These are phyloP conservation scores for Geodia barretti DNA, from an alignment of 37 sponge, comb jelly and placozoan species.

Conservation along the genomic window DNA sequence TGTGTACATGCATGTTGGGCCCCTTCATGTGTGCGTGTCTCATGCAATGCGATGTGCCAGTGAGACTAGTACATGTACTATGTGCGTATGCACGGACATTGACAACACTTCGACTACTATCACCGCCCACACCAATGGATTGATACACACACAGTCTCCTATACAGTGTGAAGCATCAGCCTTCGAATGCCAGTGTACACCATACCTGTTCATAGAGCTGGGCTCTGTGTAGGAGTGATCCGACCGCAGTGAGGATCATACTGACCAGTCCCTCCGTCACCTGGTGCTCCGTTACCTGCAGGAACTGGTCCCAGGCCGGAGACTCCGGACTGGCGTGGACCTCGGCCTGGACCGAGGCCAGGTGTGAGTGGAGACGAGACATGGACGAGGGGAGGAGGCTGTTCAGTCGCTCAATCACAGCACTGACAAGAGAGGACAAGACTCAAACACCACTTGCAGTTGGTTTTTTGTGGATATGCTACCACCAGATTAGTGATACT, in stretches of 20 bases:
- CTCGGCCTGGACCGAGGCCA: background rate
- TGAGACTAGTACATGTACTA: too few species aligned
- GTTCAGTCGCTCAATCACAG: background rate
- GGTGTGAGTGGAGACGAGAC: background rate
- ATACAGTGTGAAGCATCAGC: background rate
- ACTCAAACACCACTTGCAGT: too few species aligned
- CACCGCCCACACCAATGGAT: too few species aligned
- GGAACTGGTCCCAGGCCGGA: slow-evolving; percentile 75
- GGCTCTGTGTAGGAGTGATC: slow-evolving; percentile 49
- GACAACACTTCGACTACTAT: too few species aligned
- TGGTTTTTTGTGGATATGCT: too few species aligned
- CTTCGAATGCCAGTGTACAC: background rate
- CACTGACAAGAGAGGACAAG: too few species aligned
- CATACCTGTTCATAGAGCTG: slow-evolving; percentile 65
- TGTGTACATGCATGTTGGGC: too few species aligned
- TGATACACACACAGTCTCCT: too few species aligned
- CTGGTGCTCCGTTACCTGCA: slow-evolving; percentile 46
- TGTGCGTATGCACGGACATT: too few species aligned
- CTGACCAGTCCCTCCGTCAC: slow-evolving; percentile 55
- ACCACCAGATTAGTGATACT: too few species aligned
- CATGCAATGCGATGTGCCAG: too few species aligned
- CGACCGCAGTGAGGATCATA: slow-evolving; percentile 52
- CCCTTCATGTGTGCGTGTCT: too few species aligned
- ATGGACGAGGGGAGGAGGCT: background rate
- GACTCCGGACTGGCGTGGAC: slow-evolving; percentile 62